These are phyloP conservation scores for Halictus ligatus DNA, from an alignment of 2,888 invertebrate genomes.

Conservation along the genomic window DNA sequence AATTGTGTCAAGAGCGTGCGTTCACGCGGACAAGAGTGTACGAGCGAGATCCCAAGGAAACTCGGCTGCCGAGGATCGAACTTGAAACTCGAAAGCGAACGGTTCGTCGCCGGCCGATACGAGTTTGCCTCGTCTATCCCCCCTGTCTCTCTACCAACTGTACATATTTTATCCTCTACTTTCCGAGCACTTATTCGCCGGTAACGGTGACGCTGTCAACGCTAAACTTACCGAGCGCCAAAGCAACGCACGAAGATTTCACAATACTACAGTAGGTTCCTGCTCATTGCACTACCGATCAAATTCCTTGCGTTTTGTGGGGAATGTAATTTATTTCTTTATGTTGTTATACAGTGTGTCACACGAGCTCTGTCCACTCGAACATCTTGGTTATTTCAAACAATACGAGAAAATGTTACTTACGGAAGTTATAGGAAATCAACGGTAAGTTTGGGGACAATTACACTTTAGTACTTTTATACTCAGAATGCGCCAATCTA, in stretches of 20 bases:
- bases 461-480: too few species aligned
- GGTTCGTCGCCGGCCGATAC: neutral
- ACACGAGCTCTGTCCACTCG: too few species aligned
- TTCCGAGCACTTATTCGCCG: neutral
- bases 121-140: neutral
- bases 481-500: too few species aligned
- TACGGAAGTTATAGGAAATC: too few species aligned
- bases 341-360: too few species aligned
- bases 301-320: too few species aligned
- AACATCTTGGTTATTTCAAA: too few species aligned
- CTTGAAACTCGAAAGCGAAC: neutral
- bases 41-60: neutral
- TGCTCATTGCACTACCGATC: too few species aligned
- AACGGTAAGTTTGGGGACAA: too few species aligned
- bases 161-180: neutral
- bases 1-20: slow-evolving; percentile 17
- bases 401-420: too few species aligned
- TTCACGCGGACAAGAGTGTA: neutral
- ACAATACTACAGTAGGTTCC: too few species aligned
- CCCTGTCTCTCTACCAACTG: neutral
- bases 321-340: too few species aligned
- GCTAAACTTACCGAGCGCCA: neutral
- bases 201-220: neutral
- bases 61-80: neutral
- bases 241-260: neutral